Evolutionary conservation across 1,140 invertebrate species (phyloP).

Genomic region (Drosophila ficusphila): DNA sequence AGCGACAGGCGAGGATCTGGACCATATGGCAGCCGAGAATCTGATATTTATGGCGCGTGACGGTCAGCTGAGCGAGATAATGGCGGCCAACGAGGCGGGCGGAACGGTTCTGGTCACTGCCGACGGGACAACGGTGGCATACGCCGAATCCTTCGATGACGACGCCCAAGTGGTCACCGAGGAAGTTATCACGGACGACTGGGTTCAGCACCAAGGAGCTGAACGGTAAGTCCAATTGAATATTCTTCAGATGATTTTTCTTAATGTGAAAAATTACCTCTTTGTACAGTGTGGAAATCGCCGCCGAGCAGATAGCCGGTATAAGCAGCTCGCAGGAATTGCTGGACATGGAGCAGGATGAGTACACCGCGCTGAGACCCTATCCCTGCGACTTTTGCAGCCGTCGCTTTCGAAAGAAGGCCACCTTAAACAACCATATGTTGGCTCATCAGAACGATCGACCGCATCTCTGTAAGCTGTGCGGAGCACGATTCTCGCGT

Average conservation of each 20-base stretch:
- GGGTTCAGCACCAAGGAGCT: slow-evolving; percentile 89
- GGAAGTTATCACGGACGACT: slow-evolving; percentile 91
- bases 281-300: slow-evolving; percentile 86
- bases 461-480: slow-evolving; percentile 91
- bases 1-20: slow-evolving; percentile 71
- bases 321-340: slow-evolving; percentile 85
- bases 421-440: slow-evolving; percentile 93
- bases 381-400: slow-evolving; percentile 94
- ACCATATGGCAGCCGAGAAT: slow-evolving; percentile 87
- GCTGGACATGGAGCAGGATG: slow-evolving; percentile 91
- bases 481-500: slow-evolving; percentile 90
- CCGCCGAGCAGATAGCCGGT: slow-evolving; percentile 87
- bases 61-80: slow-evolving; percentile 73
- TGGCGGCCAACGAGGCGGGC: slow-evolving; percentile 74
- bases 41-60: slow-evolving; percentile 87
- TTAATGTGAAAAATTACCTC: neutral
- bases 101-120: slow-evolving; percentile 84
- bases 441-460: slow-evolving; percentile 92
- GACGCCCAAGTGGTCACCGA: slow-evolving; percentile 87
- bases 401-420: slow-evolving; percentile 91
- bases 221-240: slow-evolving; percentile 86
- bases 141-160: slow-evolving; percentile 84
- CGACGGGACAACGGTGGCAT: slow-evolving; percentile 84
- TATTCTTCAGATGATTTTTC: too few species aligned
- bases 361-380: slow-evolving; percentile 91